A percentile compares a stretch with the other conserved stretches of the same genome.
These are phyloP conservation scores for Herminia tarsipennalis DNA, from an alignment of 2,888 invertebrate species.

Conservation along the genomic window DNA sequence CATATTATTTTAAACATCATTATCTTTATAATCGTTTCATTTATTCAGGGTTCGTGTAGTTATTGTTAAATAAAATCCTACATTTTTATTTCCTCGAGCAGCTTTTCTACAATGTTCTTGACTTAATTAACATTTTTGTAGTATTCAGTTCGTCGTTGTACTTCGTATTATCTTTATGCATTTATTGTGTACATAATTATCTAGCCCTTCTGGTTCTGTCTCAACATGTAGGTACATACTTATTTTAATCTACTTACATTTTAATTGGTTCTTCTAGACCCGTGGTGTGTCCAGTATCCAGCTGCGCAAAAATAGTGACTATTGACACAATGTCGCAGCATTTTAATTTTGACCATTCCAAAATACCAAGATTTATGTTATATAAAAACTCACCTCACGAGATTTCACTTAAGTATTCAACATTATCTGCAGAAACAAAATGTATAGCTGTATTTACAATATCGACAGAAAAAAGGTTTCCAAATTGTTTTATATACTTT, in stretches of 20 bases:
- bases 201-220: too few species aligned
- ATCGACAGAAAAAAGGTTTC: constrained; percentile 19
- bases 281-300: constrained; percentile 75
- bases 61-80: too few species aligned
- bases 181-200: too few species aligned
- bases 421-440: constrained; percentile 34
- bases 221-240: too few species aligned
- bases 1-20: not conserved
- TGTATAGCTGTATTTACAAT: constrained; percentile 38
- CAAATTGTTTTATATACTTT: not conserved
- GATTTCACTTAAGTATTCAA: constrained; percentile 21
- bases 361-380: constrained; percentile 58
- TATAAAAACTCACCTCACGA: constrained; percentile 28
- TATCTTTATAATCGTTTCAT: too few species aligned
- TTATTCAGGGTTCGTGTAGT: too few species aligned
- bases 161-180: too few species aligned
- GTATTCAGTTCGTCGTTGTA: too few species aligned
- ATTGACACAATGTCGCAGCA: constrained; percentile 81
- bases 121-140: too few species aligned
- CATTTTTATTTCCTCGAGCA: too few species aligned
- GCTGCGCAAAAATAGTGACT: constrained; percentile 82
- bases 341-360: constrained; percentile 85
- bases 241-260: too few species aligned
- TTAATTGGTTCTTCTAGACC: constrained; percentile 47
- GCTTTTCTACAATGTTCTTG: too few species aligned